Evolutionary conservation across 1,140 invertebrate species (phyloP).

Genomic region (Aphelenchoides fujianensis): DNA sequence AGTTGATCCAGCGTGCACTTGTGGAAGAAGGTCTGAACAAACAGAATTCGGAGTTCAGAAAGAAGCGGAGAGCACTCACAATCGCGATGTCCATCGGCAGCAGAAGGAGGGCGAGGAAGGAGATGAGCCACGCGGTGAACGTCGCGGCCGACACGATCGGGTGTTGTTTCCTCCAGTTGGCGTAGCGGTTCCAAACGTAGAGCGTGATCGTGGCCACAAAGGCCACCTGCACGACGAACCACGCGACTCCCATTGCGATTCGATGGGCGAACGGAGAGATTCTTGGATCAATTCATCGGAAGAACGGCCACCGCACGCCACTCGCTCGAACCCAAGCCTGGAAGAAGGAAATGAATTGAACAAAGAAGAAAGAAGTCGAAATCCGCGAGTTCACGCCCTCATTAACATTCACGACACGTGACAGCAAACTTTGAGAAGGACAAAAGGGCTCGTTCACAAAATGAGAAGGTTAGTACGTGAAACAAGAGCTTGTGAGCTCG

Average conservation of each 20-base stretch:
- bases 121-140: slow-evolving; percentile 95
- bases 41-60: slow-evolving; percentile 14
- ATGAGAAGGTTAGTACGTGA: too few relatives aligned
- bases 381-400: too few relatives aligned
- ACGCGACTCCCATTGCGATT: slow-evolving; percentile 37
- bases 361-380: too few relatives aligned
- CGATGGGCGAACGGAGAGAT: too few relatives aligned
- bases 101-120: slow-evolving; percentile 93
- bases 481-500: too few relatives aligned
- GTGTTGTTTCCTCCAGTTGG: slow-evolving; percentile 78
- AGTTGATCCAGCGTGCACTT: slow-evolving; percentile 65
- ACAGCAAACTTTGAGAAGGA: too few relatives aligned
- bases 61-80: slow-evolving; percentile 70
- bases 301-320: too few relatives aligned
- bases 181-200: slow-evolving; percentile 49
- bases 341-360: too few relatives aligned
- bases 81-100: slow-evolving; percentile 92
- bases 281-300: too few relatives aligned
- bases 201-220: slow-evolving; percentile 35
- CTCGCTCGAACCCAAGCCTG: too few relatives aligned
- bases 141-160: slow-evolving; percentile 86
- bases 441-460: too few relatives aligned
- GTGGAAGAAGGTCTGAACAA: slow-evolving; percentile 67
- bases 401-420: too few relatives aligned
- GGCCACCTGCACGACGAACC: slow-evolving; percentile 30